phyloP scores from a whole-genome alignment of 2,888 invertebrate genomes.

The Macaria liturata region DNA sequence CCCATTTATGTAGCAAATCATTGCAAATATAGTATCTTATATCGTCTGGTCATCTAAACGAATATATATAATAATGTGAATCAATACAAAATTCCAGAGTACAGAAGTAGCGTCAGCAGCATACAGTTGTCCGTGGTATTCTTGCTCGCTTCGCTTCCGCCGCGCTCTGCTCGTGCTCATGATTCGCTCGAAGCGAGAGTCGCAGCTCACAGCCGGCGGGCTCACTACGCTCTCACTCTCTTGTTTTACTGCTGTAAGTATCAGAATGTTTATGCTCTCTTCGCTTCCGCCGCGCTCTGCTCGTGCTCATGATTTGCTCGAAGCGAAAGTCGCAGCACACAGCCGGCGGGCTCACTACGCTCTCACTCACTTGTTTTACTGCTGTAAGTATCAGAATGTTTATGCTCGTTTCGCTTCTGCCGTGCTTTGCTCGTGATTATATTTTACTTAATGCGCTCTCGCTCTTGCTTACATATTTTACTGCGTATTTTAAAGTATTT shows the following conservation, averaged over 20 bases:
- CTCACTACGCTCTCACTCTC: constrained; percentile 64
- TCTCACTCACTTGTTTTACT: constrained; percentile 66
- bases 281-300: constrained; percentile 54
- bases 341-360: constrained; percentile 64
- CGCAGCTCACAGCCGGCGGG: constrained; percentile 64
- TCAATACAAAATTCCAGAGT: constrained; percentile 25
- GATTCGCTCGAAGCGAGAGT: constrained; percentile 52
- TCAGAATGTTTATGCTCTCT: constrained; percentile 8
- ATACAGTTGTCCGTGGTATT: constrained; percentile 24
- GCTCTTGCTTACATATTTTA: no score
- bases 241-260: constrained; percentile 64
- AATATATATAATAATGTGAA: constrained; percentile 15
- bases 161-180: constrained; percentile 55
- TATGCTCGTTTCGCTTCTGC: constrained; percentile 40
- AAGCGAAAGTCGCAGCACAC: constrained; percentile 46
- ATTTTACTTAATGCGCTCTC: no score
- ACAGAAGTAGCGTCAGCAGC: constrained; percentile 18
- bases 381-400: constrained; percentile 47
- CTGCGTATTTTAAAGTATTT: no score
- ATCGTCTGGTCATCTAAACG: no score
- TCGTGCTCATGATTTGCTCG: constrained; percentile 30
- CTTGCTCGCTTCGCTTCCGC: constrained; percentile 42
- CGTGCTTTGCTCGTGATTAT: constrained; percentile 48
- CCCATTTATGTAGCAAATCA: no score
- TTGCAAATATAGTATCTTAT: no score